Conservation (phyloP, 2,113 vertebrate species). For the Laticauda colubrina region DNA sequence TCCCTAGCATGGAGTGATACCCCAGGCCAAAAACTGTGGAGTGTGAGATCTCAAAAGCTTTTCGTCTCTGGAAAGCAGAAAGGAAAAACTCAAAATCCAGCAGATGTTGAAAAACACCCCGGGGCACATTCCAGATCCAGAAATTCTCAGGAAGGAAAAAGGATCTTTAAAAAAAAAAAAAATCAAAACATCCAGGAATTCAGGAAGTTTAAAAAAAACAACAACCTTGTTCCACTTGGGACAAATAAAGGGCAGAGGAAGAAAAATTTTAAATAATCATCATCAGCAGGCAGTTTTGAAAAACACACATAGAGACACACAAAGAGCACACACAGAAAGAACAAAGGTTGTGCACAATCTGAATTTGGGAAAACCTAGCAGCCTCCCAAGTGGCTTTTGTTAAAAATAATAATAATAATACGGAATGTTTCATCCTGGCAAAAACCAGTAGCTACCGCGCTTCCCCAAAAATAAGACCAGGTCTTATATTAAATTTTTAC, state of each 20-base stretch:
- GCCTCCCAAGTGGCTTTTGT: background rate
- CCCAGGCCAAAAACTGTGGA: background rate
- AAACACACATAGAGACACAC: background rate
- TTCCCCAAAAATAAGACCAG: too few species aligned
- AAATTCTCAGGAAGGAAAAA: background rate
- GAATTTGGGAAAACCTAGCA: background rate
- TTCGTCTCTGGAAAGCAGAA: background rate
- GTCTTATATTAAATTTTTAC: too few species aligned
- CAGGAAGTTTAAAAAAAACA: background rate
- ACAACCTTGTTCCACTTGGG: background rate
- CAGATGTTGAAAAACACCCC: too few species aligned
- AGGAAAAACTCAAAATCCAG: background rate
- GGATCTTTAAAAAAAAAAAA: background rate
- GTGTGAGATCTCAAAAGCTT: background rate
- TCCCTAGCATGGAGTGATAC: background rate
- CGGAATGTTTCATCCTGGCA: background rate
- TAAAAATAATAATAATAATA: background rate
- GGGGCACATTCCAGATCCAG: background rate
- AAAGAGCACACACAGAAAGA: background rate
- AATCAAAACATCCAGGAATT: background rate
- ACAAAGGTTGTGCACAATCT: background rate
- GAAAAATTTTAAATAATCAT: background rate
- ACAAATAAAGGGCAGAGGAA: background rate
- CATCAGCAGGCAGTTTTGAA: background rate
- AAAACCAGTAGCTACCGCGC: background rate